A percentile compares a stretch with the other conserved stretches of the same genome.
These are phyloP conservation scores for Hanleya hanleyi DNA, from an alignment of 2,888 invertebrate genomes.

Conservation along the genomic window DNA sequence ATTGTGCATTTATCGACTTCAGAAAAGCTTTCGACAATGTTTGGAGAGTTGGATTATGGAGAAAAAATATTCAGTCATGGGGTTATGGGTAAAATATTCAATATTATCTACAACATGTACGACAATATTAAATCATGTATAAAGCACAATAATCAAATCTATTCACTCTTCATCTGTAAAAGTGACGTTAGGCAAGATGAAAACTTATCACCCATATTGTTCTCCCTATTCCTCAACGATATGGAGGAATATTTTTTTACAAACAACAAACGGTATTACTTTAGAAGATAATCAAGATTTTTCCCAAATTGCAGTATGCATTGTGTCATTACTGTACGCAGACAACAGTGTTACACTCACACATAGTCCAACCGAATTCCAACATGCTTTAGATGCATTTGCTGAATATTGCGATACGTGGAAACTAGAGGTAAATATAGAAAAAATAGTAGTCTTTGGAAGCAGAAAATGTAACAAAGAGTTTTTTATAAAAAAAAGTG, in stretches of 20 bases:
- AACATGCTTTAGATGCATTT: slow-evolving; percentile 8
- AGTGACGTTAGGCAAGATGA: too few relatives aligned
- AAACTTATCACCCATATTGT: slow-evolving; percentile 2
- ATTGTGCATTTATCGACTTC: not conserved
- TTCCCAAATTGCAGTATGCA: not conserved
- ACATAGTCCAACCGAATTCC: slow-evolving; percentile 8
- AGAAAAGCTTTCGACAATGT: slow-evolving; percentile 6
- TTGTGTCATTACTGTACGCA: slow-evolving; percentile 11
- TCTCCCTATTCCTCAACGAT: not conserved
- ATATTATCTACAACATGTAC: not conserved
- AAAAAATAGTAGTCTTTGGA: slow-evolving; percentile 20
- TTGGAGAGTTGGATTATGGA: slow-evolving; percentile 2
- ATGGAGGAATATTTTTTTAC: not conserved
- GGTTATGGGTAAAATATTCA: not conserved
- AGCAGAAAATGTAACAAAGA: slow-evolving; percentile 9
- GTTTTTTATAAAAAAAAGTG: slow-evolving; percentile 1
- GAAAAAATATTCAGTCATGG: not conserved
- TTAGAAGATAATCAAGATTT: too few relatives aligned
- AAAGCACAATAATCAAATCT: too few relatives aligned
- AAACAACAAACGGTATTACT: too few relatives aligned
- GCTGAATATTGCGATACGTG: slow-evolving; percentile 12
- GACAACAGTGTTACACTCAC: slow-evolving; percentile 7
- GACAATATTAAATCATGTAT: not conserved
- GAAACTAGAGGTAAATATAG: slow-evolving; percentile 11
- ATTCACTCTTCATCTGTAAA: too few relatives aligned